Conservation (phyloP, 2,888 invertebrate genomes). For the Gortyna flavago region DNA sequence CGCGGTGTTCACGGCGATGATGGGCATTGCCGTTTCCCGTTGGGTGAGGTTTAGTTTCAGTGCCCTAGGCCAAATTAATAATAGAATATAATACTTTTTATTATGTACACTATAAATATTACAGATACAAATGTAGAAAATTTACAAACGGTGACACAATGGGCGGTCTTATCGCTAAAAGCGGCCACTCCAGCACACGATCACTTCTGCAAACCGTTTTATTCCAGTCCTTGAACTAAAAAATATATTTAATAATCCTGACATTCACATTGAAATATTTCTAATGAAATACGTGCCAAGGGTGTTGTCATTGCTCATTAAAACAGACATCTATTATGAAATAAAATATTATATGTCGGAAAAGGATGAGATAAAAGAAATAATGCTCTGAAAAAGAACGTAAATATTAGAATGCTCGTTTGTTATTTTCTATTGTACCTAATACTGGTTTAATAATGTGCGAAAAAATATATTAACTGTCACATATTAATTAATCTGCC, state of each 20-base stretch:
- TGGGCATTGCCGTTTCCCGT: no score
- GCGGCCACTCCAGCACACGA: no score
- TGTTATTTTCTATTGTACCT: not conserved
- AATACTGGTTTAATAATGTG: not conserved
- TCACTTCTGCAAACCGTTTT: not conserved
- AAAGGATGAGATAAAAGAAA: not conserved
- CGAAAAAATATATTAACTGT: not conserved
- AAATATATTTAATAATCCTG: slow-evolving; percentile 4
- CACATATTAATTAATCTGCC: no score
- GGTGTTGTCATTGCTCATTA: slow-evolving; percentile 2
- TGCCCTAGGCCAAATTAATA: slow-evolving; percentile 8
- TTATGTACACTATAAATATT: no score
- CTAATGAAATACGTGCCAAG: slow-evolving; percentile 14
- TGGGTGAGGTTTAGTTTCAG: not conserved
- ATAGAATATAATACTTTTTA: no score
- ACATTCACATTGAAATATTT: slow-evolving; percentile 25
- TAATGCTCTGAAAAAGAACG: no score
- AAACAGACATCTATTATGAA: slow-evolving; percentile 1
- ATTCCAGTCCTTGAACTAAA: not conserved
- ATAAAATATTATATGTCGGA: not conserved
- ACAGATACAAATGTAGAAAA: no score
- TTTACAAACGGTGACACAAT: no score
- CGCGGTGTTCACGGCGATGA: no score
- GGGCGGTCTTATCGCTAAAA: no score
- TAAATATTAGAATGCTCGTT: not conserved